Evolutionary conservation across 1,140 invertebrate species (phyloP).

Genomic region (Parapsyche elsis): DNA sequence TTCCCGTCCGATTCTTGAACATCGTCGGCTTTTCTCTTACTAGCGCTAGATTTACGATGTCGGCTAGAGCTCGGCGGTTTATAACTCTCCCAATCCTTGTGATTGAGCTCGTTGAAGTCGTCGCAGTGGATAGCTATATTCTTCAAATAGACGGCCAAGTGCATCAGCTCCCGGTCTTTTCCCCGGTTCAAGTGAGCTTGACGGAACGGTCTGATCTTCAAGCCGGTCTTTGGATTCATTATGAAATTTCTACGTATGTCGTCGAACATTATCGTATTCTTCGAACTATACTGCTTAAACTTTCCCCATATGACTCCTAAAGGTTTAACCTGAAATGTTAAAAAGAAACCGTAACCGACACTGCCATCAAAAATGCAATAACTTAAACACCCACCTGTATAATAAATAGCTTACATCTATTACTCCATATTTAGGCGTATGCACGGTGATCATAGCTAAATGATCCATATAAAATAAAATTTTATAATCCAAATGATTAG

Average conservation of each 20-base stretch:
- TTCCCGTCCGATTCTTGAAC: constrained; percentile 21
- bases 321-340: constrained; percentile 89
- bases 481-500: constrained; percentile 87
- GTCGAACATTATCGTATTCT: constrained; percentile 99
- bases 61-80: constrained; percentile 67
- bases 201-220: constrained; percentile 90
- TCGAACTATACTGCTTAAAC: constrained; percentile 85
- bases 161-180: constrained; percentile 86
- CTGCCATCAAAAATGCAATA: neutral
- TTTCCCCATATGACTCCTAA: constrained; percentile 97
- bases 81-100: constrained; percentile 92
- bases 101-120: constrained; percentile 88
- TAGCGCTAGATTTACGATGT: constrained; percentile 60
- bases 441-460: constrained; percentile 94
- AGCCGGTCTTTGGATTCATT: constrained; percentile 96
- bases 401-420: constrained; percentile 76
- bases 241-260: constrained; percentile 97
- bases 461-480: constrained; percentile 93
- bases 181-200: constrained; percentile 89
- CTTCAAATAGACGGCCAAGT: constrained; percentile 86
- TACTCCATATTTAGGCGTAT: constrained; percentile 88
- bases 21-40: constrained; percentile 64
- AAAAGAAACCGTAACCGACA: constrained; percentile 33
- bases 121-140: constrained; percentile 83
- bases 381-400: neutral